phyloP scores from a whole-genome alignment of 2,888 invertebrate genomes.

The Tupiocoris notatus region DNA sequence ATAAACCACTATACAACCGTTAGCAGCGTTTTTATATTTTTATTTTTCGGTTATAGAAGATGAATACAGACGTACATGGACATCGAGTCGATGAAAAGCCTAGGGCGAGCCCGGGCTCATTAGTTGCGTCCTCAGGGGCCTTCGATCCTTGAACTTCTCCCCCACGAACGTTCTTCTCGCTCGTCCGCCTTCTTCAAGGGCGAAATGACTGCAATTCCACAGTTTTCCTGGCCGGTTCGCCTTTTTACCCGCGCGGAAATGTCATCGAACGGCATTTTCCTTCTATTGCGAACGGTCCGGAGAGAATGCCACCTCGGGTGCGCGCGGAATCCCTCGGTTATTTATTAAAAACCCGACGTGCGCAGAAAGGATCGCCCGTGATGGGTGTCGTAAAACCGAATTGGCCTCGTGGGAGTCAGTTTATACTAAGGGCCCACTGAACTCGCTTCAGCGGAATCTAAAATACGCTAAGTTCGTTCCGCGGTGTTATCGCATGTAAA shows the following conservation, averaged over 20 bases:
- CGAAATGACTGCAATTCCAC: conserved; percentile 10
- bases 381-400: conserved; percentile 22
- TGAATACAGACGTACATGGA: too few species aligned
- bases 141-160: not conserved
- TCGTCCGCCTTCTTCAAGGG: too few species aligned
- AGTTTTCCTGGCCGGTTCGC: not conserved
- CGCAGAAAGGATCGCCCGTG: not conserved
- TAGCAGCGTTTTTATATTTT: too few species aligned
- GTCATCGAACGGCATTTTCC: conserved; percentile 27
- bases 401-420: conserved; percentile 2
- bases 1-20: too few species aligned
- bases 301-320: conserved; percentile 14
- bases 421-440: not conserved
- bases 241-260: conserved; percentile 1
- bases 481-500: too few species aligned
- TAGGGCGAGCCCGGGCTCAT: not conserved
- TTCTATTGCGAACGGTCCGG: not conserved
- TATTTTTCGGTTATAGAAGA: too few species aligned
- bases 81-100: too few species aligned
- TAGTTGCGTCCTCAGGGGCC: not conserved
- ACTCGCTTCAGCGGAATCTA: not conserved
- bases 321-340: conserved; percentile 23
- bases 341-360: conserved; percentile 12
- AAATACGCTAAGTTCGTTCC: too few species aligned
- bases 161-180: not conserved